Conservation (phyloP, 2,113 vertebrate species). For the Climacteris rufus region DNA sequence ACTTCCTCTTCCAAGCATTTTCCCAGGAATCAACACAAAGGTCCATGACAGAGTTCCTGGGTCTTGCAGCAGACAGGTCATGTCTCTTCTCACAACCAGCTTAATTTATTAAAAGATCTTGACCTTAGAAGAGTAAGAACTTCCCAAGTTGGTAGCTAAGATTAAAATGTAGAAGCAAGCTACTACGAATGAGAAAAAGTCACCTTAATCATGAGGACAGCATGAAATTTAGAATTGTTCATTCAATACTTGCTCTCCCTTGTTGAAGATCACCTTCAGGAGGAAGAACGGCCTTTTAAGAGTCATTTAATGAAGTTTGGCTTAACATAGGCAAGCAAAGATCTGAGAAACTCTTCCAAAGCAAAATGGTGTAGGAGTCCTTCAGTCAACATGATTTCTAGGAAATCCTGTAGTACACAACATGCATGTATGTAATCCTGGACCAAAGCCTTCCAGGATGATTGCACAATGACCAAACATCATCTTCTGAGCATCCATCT, state of each 20-base stretch:
- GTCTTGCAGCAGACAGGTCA: background rate
- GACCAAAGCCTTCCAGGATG: background rate
- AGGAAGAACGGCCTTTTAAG: background rate
- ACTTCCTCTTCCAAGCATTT: background rate
- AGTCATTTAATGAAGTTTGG: background rate
- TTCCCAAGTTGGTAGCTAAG: background rate
- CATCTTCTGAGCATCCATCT: background rate
- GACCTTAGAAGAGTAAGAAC: background rate
- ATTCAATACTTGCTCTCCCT: fast-evolving
- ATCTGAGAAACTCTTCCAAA: background rate
- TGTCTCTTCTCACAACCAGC: background rate
- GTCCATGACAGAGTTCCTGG: background rate
- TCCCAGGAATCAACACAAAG: background rate
- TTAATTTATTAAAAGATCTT: background rate
- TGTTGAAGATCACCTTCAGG: background rate
- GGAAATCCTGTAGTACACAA: background rate
- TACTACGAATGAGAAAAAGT: background rate
- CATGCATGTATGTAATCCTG: fast-evolving
- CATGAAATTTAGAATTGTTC: background rate
- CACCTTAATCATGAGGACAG: background rate
- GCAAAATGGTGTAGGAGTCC: background rate
- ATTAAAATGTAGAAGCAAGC: background rate
- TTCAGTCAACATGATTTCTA: background rate
- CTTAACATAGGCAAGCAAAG: background rate
- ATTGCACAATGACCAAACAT: background rate